Evolutionary conservation across 2,888 invertebrate genomes (phyloP).

Genomic region (Helicoverpa assulta): DNA sequence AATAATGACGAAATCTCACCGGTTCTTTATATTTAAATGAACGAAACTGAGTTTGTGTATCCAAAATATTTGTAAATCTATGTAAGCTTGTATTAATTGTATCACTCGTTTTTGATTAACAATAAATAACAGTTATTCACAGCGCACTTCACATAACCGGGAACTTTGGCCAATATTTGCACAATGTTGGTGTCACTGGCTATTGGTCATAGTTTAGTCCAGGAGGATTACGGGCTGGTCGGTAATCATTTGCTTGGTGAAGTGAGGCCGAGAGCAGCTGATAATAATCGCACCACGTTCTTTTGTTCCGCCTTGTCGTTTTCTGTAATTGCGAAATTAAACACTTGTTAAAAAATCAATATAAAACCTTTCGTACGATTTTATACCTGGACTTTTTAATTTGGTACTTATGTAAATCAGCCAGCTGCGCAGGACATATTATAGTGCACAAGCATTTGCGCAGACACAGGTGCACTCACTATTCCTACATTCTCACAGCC

Average conservation of each 20-base stretch:
- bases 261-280: constrained; percentile 93
- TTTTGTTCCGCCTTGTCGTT: constrained; percentile 93
- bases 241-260: constrained; percentile 81
- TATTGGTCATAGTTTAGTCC: constrained; percentile 31
- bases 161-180: constrained; percentile 46
- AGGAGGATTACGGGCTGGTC: constrained; percentile 26
- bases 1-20: constrained; percentile 11
- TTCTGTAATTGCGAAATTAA: constrained; percentile 83
- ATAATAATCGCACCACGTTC: constrained; percentile 94
- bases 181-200: constrained; percentile 49
- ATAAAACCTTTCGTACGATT: too few species aligned
- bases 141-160: constrained; percentile 33
- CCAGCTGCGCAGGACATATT: too few species aligned
- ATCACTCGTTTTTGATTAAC: constrained; percentile 42
- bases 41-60: constrained; percentile 13
- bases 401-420: too few species aligned
- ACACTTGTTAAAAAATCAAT: neutral
- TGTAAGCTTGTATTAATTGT: constrained; percentile 19
- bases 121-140: constrained; percentile 55
- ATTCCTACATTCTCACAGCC: too few species aligned
- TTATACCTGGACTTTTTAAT: too few species aligned
- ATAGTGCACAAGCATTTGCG: too few species aligned
- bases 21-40: constrained; percentile 4
- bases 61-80: constrained; percentile 25
- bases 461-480: too few species aligned